These are phyloP conservation scores for Clistopyga incitator DNA, from an alignment of 2,888 invertebrate genomes.

Conservation along the genomic window DNA sequence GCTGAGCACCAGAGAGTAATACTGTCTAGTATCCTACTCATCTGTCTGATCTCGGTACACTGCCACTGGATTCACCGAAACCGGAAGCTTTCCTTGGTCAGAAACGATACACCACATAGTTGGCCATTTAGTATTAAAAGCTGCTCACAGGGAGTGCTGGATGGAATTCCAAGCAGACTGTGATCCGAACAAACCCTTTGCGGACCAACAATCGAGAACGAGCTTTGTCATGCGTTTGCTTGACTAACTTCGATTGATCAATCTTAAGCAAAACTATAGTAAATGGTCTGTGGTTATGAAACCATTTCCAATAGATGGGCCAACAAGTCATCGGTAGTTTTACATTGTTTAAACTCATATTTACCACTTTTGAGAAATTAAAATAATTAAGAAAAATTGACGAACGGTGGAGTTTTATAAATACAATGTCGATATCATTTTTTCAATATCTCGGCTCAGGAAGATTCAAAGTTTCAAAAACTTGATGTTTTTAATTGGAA, in stretches of 20 bases:
- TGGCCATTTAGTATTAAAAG: constrained; percentile 76
- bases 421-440: too few species aligned
- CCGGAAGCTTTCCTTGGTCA: constrained; percentile 48
- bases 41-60: constrained; percentile 32
- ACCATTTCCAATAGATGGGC: too few species aligned
- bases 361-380: too few species aligned
- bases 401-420: too few species aligned
- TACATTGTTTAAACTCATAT: too few species aligned
- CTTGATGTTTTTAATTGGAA: too few species aligned
- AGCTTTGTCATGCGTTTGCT: neutral
- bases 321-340: too few species aligned
- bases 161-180: constrained; percentile 60
- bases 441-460: too few species aligned
- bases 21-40: constrained; percentile 2
- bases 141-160: constrained; percentile 50
- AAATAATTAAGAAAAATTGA: too few species aligned
- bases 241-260: neutral
- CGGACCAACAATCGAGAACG: constrained; percentile 7
- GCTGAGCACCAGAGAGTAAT: constrained; percentile 25
- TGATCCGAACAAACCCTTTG: constrained; percentile 66
- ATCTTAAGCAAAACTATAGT: neutral
- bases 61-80: constrained; percentile 17
- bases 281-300: too few species aligned
- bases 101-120: constrained; percentile 74
- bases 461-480: too few species aligned